Evolutionary conservation across 2,113 vertebrate genomes (phyloP), one percentile per base, ranked within the genome.

Genomic region (Ptilonorhynchus violaceus): DNA sequence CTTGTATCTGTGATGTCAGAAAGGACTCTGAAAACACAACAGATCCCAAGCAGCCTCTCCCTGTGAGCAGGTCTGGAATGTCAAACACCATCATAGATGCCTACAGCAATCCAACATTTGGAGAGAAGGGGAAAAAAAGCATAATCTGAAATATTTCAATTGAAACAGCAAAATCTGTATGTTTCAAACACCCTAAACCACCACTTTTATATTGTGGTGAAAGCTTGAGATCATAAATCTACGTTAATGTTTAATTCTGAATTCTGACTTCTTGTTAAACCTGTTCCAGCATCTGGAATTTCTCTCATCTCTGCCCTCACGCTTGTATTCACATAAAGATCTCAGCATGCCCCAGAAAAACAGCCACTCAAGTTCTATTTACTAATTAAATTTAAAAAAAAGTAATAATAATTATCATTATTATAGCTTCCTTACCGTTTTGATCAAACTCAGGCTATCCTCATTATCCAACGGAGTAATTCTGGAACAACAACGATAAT

Each of bases 1-100:
- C 98, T 82, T 97, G 97, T 62, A 99, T 99, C 85, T 97, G 98
- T n/a, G 99, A 99, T 33, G 99, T 98, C 91, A 99, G 88, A 93
- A 99, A 99, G 3, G 99, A 99, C 77, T 99, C 99, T 21, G 99
- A 99, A 95, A 99, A 99, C 82, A 99, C 98, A 47, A 99, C 97
- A 44, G 99, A 99, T 28, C 99, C 99, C 89, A 99, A 97, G 84
- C 97, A 96, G 3, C 97, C 98, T 23, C 92, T 94, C 28, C 97
- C 97, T 13, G 97, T 87, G 85, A 98, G 98, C 79, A 99, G 91
- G 92, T 99, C 98, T 60, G 99, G 99, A 91, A 99, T 98, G 97
- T 99, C 99, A 69, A 97, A 98, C 18, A 99, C 93, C 20, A 98
- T 97, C 98, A 99, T 98, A 66, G 97, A 98, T 0, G 99, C 99